Base-by-base conservation (phyloP, 1,140 invertebrate species). In the Drosophila elegans region DNA sequence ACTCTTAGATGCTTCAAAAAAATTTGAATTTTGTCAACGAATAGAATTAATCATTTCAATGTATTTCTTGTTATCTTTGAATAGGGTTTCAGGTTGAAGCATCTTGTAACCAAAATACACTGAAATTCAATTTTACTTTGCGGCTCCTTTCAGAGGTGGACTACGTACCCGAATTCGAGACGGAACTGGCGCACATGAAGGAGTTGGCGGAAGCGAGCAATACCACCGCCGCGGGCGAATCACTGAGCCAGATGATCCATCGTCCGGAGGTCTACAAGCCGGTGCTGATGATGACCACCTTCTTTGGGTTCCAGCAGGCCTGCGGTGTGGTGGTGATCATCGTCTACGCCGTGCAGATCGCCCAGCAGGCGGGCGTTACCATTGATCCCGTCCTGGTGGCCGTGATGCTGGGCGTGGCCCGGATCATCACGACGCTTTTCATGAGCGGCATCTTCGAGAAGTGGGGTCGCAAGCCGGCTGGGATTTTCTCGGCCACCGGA, bases 251-350 rank as follows among this genome's bases (percentile, higher is more conserved):
- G 61, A 77, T 84, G 12, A 80, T 92, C 9, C 60, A 75, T 4
- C 68, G 93, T 7, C 93, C 93, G 0, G 93, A 93, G 29, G 94
- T 94, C 3, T 92, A 95, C 34, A 94, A 95, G 46, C 96, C 96
- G 0, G 93, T 96, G 3, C 34, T 93, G 0, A 93, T 97, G 12
- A 94, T 96, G 81, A 92, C 95, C 5, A 91, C 91, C 0, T 95
- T 95, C 79, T 96, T 97, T 92, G 94, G 95, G 69, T 95, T 97
- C 78, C 96, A 97, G 91, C 96, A 97, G 90, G 95, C 96, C 44
- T 95, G 95, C n/a, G 97, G 97, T 0, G 94, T 95, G 4, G 96
- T 96, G 73, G 95, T 96, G 4, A 93, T 96, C 10, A 94, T 97
- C 42, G 97, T 96, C 79, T 97, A 97, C 77, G 95, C 96, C 0